Evolutionary conservation across 2,888 invertebrate species (phyloP).

Genomic region (Merodon equestris): DNA sequence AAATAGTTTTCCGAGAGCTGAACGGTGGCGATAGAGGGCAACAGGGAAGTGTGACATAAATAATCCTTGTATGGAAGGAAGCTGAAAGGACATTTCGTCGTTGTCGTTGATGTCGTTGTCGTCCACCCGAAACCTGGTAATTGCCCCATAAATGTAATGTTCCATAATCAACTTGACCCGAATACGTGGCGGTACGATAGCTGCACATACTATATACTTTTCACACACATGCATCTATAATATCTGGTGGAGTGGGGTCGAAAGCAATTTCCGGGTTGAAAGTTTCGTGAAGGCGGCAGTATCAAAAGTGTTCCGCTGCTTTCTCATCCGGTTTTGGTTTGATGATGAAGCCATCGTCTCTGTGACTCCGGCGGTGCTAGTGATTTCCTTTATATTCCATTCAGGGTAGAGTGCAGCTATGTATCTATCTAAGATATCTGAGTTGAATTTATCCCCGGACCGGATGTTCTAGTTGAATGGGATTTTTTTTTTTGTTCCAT

Average conservation of each 20-base stretch:
- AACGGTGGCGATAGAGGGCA: too few species aligned
- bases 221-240: too few species aligned
- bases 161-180: conserved; percentile 54
- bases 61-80: conserved; percentile 20
- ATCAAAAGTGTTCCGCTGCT: conserved; percentile 44
- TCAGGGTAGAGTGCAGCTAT: conserved; percentile 21
- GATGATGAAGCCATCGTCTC: conserved; percentile 32
- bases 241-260: conserved; percentile 18
- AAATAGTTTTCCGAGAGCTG: conserved; percentile 31
- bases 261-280: conserved; percentile 52
- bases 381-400: conserved; percentile 30
- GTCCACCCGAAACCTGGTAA: conserved; percentile 40
- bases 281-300: conserved; percentile 13
- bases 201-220: conserved; percentile 16
- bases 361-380: conserved; percentile 40
- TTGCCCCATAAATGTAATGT: conserved; percentile 57
- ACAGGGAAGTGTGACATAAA: conserved; percentile 44
- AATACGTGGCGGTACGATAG: neutral
- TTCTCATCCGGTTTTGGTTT: conserved; percentile 46
- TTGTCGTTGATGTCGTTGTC: conserved; percentile 4
- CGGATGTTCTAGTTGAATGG: conserved; percentile 56
- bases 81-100: conserved; percentile 19
- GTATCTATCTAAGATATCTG: conserved; percentile 28
- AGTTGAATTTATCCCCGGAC: conserved; percentile 13
- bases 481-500: conserved; percentile 9